Evolutionary conservation across 1,140 invertebrate species (phyloP), one percentile per base, ranked within the genome.

Genomic region (Bacillus rossius): DNA sequence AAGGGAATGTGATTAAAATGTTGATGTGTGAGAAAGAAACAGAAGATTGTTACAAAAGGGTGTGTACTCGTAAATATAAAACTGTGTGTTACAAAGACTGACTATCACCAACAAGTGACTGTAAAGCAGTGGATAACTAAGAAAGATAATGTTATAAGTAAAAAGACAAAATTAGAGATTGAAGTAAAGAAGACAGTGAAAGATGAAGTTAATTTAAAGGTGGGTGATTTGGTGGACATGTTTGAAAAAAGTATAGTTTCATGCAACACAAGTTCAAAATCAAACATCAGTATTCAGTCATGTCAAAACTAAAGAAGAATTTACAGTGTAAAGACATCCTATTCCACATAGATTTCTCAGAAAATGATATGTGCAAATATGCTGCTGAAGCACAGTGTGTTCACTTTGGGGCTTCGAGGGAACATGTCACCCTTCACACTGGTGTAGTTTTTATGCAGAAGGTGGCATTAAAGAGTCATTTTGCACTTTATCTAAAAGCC

Each of bases 401-500:
- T 25, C 43, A 45, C n/a, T 45, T 45, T 45, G 43, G 43, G 17
- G 13, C 43, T 45, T 45, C 43, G n/a, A 45, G 23, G 23, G 43
- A 20, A 19, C 43, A 45, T 5, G 43, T 45, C n/a, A 45, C 5
- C 23, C 43, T 45, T 45, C 43, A 45, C n/a, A 45, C 29, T 7
- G 29, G 29, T 34, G 29, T 34, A 34, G 29, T 34, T 34, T 34
- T 34, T 34, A 34, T 34, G 29, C 29, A 34, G 29, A 34, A 34
- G 29, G 29, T 34, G 29, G 29, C 10, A 34, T 10, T 7, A 34
- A 34, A 34, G 29, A 34, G 10, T 34, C 4, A 34, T 34, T 34
- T 34, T 34, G 29, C 10, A 34, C 29, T 34, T 34, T 4, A 34
- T 34, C 29, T 10, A 34, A 34, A 34, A 34, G 29, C 29, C 10